A percentile compares a stretch with the other conserved stretches of the same genome.
These are phyloP conservation scores for Etheostoma cragini DNA, from an alignment of 2,113 vertebrate genomes.

Conservation along the genomic window DNA sequence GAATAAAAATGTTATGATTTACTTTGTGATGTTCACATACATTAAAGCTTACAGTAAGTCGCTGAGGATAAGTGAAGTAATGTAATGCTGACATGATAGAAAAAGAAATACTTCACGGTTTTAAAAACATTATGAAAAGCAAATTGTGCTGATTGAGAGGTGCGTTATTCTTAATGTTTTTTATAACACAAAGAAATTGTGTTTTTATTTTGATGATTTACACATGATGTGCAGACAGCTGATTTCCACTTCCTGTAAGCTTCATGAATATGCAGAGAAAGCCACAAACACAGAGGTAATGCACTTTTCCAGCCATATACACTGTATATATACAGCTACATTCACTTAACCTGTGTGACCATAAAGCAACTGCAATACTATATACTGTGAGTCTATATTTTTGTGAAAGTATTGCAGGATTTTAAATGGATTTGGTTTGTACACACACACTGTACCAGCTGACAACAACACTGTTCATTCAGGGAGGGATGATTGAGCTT, in stretches of 20 bases:
- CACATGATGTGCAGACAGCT: neutral
- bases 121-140: constrained; percentile 1
- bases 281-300: constrained; percentile 35
- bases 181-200: neutral
- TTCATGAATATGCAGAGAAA: constrained; percentile 24
- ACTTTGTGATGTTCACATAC: constrained; percentile 58
- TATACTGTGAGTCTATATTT: constrained; percentile 60
- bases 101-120: constrained; percentile 11
- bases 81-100: constrained; percentile 33
- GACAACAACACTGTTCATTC: constrained; percentile 76
- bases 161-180: neutral
- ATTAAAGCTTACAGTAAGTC: constrained; percentile 72
- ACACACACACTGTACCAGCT: constrained; percentile 63
- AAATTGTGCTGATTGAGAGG: neutral
- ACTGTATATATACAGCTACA: constrained; percentile 23
- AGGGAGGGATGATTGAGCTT: constrained; percentile 69
- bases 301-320: constrained; percentile 40
- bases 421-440: constrained; percentile 80
- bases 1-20: constrained; percentile 70
- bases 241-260: constrained; percentile 3
- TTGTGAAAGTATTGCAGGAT: constrained; percentile 61
- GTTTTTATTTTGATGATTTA: neutral
- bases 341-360: constrained; percentile 75
- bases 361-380: constrained; percentile 58
- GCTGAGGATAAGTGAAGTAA: constrained; percentile 40